Percentiles rank a stretch among this genome's conserved stretches.
Evolutionary conservation across 2,113 vertebrate species (phyloP).

Genomic region (Arvicanthis niloticus): DNA sequence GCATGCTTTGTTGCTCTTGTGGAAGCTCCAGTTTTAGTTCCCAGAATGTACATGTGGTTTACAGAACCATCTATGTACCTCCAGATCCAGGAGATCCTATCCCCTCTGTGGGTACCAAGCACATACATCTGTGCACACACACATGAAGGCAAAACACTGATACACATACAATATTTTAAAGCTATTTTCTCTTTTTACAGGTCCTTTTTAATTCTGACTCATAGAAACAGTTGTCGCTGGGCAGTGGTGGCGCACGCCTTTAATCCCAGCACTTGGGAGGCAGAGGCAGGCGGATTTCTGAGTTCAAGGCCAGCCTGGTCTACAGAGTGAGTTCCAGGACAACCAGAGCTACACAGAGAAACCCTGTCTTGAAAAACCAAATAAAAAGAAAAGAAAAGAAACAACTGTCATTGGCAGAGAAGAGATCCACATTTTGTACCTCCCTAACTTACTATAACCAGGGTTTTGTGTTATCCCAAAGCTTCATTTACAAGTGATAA

Average conservation of each 20-base stretch:
- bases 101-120: neutral
- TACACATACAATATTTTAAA: neutral
- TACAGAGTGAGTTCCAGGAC: too few species aligned
- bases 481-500: neutral
- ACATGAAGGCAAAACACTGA: neutral
- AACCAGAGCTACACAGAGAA: too few species aligned
- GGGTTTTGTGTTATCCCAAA: neutral
- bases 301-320: too few species aligned
- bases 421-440: neutral
- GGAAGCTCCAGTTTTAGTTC: neutral
- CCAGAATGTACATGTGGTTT: neutral
- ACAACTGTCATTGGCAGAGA: too few species aligned
- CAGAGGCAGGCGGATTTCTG: too few species aligned
- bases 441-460: neutral
- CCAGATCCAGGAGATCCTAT: neutral
- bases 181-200: neutral
- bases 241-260: too few species aligned
- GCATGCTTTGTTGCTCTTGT: neutral
- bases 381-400: too few species aligned
- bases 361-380: too few species aligned
- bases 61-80: neutral
- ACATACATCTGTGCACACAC: neutral
- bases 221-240: neutral
- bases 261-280: too few species aligned
- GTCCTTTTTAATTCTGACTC: neutral